Base-by-base conservation (phyloP, 2,888 invertebrate genomes). In the Hemistola chrysoprasaria region DNA sequence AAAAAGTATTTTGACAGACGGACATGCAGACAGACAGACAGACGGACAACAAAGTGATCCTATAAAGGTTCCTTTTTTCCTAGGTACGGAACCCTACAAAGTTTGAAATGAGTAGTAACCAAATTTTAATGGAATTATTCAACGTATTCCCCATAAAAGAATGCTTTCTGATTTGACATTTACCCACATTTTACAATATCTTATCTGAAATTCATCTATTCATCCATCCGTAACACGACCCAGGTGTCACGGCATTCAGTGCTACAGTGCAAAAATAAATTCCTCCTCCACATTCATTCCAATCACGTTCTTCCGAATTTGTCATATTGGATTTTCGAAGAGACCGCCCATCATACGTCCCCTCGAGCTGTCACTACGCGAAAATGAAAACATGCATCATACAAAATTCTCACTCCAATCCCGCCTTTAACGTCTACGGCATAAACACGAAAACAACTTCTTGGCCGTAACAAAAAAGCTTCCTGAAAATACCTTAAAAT, bases 241-340 rank as follows among this genome's bases (percentile, higher is more conserved):
- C 75, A 75, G 75, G 75, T 75, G 75, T 53, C 56, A 48, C 50
- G 52, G 50, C 54, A 68, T 65, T 57, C 59, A 63, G 53, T 65
- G 49, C 57, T 61, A 56, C 56, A 63, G 56, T 56, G 70, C 68
- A 67, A 76, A 78, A 83, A 83, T 78, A 83, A 78, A 85, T 80
- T 78, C 74, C 16, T 38, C 48, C 65, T 64, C 71, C 67, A 57
- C 71, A 72, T 69, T 78, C 77, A 88, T 87, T 87, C 87, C 79
- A 81, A 84, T 85, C 87, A 88, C 87, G 87, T 87, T 78, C 74
- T 77, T 73, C 78, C 80, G 81, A 88, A 88, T 87, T 88, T 88
- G 87, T 87, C 87, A 88, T 88, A 88, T 88, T 88, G 87, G 87
- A 88, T 87, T 87, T 86, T 78, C 75, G 68, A 77, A 65, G 78